Evolutionary conservation across 2,797 vertebrate genomes (phyloP).

Genomic region (Pyrocephalus nanus): DNA sequence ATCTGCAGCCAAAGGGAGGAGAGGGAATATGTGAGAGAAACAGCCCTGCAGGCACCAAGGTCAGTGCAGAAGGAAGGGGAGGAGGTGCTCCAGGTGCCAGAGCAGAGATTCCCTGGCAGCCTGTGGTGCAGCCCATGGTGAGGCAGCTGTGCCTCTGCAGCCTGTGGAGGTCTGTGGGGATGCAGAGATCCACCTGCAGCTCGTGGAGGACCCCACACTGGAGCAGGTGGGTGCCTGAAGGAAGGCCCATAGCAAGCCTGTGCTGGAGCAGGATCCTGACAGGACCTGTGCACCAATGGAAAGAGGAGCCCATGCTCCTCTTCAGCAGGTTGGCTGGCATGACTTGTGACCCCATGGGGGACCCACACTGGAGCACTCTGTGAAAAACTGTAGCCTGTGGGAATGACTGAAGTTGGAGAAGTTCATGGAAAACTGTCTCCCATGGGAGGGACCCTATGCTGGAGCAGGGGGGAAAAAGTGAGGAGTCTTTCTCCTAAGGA

Average conservation of each 20-base stretch:
- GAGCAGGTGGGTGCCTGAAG: background rate
- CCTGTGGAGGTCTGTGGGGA: background rate
- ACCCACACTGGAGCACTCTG: background rate
- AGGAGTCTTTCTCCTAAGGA: background rate
- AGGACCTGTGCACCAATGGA: background rate
- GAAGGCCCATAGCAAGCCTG: background rate
- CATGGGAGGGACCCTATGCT: background rate
- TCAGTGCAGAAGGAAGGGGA: background rate
- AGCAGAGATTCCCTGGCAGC: background rate
- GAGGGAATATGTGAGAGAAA: background rate
- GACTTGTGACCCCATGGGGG: background rate
- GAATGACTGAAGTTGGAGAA: background rate
- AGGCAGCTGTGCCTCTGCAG: background rate
- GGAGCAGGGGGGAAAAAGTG: background rate
- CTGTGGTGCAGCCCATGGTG: too few species aligned
- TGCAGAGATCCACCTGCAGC: background rate
- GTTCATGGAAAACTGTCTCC: background rate
- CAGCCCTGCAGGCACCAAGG: background rate
- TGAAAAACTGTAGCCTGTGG: background rate
- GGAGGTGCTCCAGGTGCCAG: background rate
- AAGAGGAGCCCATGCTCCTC: background rate
- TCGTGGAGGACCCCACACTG: background rate
- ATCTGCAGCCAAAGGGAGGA: background rate
- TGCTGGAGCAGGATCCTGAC: background rate
- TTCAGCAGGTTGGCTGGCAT: background rate